Evolutionary conservation across 2,797 vertebrate species (phyloP).

Genomic region (Characodon lateralis): DNA sequence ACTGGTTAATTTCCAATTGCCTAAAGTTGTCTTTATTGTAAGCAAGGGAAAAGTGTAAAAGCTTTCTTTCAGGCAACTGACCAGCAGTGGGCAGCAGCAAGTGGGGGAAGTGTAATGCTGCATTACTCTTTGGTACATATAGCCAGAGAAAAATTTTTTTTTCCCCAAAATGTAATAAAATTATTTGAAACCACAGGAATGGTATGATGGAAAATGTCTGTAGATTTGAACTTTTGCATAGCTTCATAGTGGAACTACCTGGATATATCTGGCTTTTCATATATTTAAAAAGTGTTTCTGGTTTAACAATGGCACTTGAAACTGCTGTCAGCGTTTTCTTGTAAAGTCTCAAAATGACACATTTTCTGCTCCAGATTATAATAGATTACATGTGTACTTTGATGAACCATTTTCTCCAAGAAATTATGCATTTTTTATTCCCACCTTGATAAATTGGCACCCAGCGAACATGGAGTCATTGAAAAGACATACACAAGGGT

Average conservation of each 20-base stretch:
- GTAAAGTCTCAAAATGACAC: constrained; percentile 11
- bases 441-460: constrained; percentile 37
- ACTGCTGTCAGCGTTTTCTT: constrained; percentile 4
- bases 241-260: not conserved
- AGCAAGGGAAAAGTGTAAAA: not conserved
- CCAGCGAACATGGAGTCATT: constrained; percentile 43
- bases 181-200: not conserved
- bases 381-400: constrained; percentile 30
- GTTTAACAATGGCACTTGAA: constrained; percentile 15
- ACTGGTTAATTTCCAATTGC: not conserved
- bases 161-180: not conserved
- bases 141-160: not conserved
- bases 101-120: not conserved
- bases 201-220: not conserved
- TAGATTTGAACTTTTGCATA: not conserved
- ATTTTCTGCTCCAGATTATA: constrained; percentile 26
- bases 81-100: not conserved
- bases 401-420: constrained; percentile 10
- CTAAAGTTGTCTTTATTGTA: not conserved
- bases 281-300: constrained; percentile 20
- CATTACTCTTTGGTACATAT: not conserved
- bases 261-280: constrained; percentile 20
- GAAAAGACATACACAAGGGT: constrained; percentile 38
- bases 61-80: not conserved
- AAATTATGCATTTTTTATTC: constrained; percentile 45